Evolutionary conservation across 2,888 invertebrate species (phyloP), one percentile per base, ranked within the genome.

Genomic region (Octodonta nipae): DNA sequence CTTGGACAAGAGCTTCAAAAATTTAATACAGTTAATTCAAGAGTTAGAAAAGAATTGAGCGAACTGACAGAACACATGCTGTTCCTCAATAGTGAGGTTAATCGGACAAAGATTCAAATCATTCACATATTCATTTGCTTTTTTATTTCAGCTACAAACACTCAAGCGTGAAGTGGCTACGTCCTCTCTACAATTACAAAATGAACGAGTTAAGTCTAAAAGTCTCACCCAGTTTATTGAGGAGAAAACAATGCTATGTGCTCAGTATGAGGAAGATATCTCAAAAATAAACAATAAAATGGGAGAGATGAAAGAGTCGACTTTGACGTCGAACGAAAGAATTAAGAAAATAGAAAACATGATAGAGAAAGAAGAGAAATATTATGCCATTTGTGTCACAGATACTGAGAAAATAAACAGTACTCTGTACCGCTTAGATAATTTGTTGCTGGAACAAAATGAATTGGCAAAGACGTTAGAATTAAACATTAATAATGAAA

Each of bases 271-370:
- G 15, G 38, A 45, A 4, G 51, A 52, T 10, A 27, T 54, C 5
- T 41, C 45, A 14, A 38, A 65, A 7, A 49, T 74, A 10, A 67
- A 66, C 46, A 51, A 49, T 4, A 72, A 71, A 46, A 37, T 70
- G 15, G 47, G 58, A 4, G 68, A 70, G 2, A 68, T 45, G 61
- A 66, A 3, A 63, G 71, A 46, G 66, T 69, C 13, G 63, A 36
- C 28, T 5, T 22, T 41, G 28, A 36, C 43, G 1, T 42, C 73
- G 0, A 68, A 67, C 24, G 75, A 74, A 46, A 61, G 73, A 16
- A 64, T 69, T 0, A 70, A 65, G 32, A 67, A 73, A 45, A 56
- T 78, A 5, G 70, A 76, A 48, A 66, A 69, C 14, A 69, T 78
- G 55, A 58, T 76, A 11, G 68, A 70, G 60, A 14, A 70, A 26